Evolutionary conservation across 2,888 invertebrate genomes (phyloP).

Genomic region (Trissonchulus latispiculum): DNA sequence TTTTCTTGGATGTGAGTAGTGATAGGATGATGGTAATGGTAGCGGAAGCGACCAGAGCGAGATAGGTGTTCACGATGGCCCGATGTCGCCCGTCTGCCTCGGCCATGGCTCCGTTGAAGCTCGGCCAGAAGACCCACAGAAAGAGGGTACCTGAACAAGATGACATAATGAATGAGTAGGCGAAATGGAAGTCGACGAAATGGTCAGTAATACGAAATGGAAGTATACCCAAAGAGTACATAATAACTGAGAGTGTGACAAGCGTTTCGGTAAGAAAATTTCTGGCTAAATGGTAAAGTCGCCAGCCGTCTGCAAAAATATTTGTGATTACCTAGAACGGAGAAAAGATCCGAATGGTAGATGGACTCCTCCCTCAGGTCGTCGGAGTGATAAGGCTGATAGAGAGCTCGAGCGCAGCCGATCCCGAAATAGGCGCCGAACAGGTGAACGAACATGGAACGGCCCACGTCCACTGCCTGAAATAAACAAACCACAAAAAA

Average conservation of each 20-base stretch:
- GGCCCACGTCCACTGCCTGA: constrained; percentile 83
- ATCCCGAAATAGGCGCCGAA: constrained; percentile 95
- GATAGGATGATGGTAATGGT: constrained; percentile 43
- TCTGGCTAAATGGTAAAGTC: too few species aligned
- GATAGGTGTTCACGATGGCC: constrained; percentile 47
- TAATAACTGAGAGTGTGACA: too few species aligned
- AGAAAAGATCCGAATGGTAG: background rate
- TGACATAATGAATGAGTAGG: too few species aligned
- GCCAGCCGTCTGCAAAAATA: too few species aligned
- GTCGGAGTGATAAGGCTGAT: background rate
- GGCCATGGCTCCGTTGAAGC: constrained; percentile 68
- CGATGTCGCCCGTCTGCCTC: constrained; percentile 15
- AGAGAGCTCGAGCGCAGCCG: constrained; percentile 61
- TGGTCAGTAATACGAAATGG: too few species aligned
- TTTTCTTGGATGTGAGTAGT: constrained; percentile 59
- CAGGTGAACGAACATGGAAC: constrained; percentile 82
- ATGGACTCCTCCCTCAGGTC: background rate
- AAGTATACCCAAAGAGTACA: too few species aligned
- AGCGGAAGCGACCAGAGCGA: constrained; percentile 42
- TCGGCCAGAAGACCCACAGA: constrained; percentile 93
- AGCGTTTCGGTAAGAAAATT: too few species aligned
- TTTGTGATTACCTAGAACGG: background rate
- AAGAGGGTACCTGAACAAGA: constrained; percentile 77
- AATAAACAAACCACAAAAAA: constrained; percentile 45
- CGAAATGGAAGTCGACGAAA: too few species aligned